Base-by-base conservation (phyloP, 2,113 vertebrate genomes). In the Chaetodon trifascialis region DNA sequence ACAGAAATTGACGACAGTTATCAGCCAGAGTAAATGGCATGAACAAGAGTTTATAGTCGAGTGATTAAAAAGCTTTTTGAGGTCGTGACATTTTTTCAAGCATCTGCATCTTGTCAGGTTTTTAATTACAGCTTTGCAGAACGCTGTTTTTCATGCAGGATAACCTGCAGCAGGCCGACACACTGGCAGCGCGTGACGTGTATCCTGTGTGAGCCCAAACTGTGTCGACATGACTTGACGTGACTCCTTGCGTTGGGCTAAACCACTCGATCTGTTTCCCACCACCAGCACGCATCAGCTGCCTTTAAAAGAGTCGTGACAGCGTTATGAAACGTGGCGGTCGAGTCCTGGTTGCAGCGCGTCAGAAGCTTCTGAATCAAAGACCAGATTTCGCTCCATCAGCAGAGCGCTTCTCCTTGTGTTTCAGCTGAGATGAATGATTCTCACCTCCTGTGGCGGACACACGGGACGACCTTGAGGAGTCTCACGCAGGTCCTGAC, bases 401-500 rank as follows among this genome's bases (percentile, higher is more conserved):
- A 40, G 69, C 63, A n/a, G 25, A 64, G 40, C 8, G 4, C 17
- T 56, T 49, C 34, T 36, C 30, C 40, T 73, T n/a, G 51, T 49
- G 58, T 73, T 77, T 77, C 51, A 65, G 25, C 16, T 36, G n/a
- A 4, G 4, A 59, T 71, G 14, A 56, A 79, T 69, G 23, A 58
- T 58, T 64, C 70, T 19, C 38, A 21, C 46, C 23, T n/a, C 17
- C 5, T 46, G 66, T 67, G 59, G 25, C 19, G 42, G 80, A 83
- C 76, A 47, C 17, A 15, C 23, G 42, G 25, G 75, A 17, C 55
- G 76, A 86, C 86, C 62, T 79, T 76, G 70, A 83, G 46, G 58
- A 11, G 60, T 36, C 66, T 78, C 54, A 52, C 59, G 42, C 73
- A 58, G 76, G 76, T 90, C 49, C 64, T 40, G 65, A 54, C 69